Conservation (phyloP, 2,113 vertebrate genomes). For the Melanotaenia duboulayi region DNA sequence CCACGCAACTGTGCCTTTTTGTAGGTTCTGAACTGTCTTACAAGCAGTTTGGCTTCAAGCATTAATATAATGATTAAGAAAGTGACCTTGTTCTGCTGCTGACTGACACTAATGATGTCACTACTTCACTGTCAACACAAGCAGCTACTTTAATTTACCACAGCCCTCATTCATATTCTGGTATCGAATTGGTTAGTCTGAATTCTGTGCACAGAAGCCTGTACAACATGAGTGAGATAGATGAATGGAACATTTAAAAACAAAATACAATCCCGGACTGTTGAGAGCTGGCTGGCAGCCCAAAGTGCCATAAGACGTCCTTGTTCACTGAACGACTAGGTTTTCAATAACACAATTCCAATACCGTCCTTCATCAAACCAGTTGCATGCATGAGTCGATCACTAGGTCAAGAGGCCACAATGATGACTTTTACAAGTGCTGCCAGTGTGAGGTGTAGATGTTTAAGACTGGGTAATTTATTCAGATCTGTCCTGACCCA, state of each 20-base stretch:
- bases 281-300: conserved; percentile 75
- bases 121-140: conserved; percentile 53
- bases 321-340: conserved; percentile 75
- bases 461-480: conserved; percentile 20
- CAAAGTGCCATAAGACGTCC: conserved; percentile 77
- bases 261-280: conserved; percentile 81
- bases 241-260: conserved; percentile 84
- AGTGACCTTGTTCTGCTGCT: conserved; percentile 55
- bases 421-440: conserved; percentile 36
- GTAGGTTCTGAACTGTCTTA: background rate
- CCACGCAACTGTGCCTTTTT: background rate
- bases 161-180: conserved; percentile 78
- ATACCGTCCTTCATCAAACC: conserved; percentile 65
- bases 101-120: conserved; percentile 68
- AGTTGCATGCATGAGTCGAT: conserved; percentile 66
- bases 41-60: conserved; percentile 11
- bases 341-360: conserved; percentile 81
- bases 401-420: conserved; percentile 58
- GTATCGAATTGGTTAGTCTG: conserved; percentile 65
- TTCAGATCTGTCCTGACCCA: background rate
- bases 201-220: conserved; percentile 77
- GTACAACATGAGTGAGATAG: conserved; percentile 79
- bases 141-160: conserved; percentile 55
- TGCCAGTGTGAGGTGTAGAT: background rate
- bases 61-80: conserved; percentile 40